Base-by-base conservation (phyloP, 2,113 vertebrate species). In the Kryptolebias marmoratus region DNA sequence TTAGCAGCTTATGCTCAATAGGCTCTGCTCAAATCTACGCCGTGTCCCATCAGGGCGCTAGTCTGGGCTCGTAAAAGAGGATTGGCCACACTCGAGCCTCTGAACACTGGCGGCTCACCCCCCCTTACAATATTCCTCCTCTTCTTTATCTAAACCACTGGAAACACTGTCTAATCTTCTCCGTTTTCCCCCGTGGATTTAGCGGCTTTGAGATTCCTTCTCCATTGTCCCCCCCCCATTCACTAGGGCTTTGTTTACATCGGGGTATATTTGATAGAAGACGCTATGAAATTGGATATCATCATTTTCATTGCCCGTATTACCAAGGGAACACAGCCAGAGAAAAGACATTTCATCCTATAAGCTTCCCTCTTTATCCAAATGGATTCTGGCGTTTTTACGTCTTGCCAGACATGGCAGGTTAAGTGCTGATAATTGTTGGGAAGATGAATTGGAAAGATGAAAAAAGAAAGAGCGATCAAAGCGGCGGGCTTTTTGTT, bases 1-100 rank as follows among this genome's bases (percentile, higher is more conserved):
- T 97, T 96, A 96, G 95, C 96, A 96, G 96, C 95, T 97, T 96
- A 97, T 96, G 95, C 94, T 96, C 96, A 96, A 95, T 96, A 95
- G 95, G 95, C 94, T 95, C 94, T 92, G 95, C 96, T 96, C 94
- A 96, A 62, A 96, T 96, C 94, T 93, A 94, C 95, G 93, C 94
- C 91, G 93, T 88, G 95, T 95, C 96, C 95, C 95, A 96, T 96
- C 96, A 95, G 96, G 94, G 95, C 95, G 93, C 94, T 94, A 95
- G 96, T 94, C 95, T 94, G 92, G 95, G 94, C 95, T 95, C 94
- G 95, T 96, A 95, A 96, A 96, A 94, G 95, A 79, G 94, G 95
- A 95, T 95, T 93, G 94, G 94, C 95, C 95, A 95, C 95, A 96
- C 95, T 96, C 94, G 90, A 94, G 94, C 93, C 79, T 73, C 65